phyloP scores from a whole-genome alignment of 2,797 vertebrate species.

The Pseudocheirus occidentalis region DNA sequence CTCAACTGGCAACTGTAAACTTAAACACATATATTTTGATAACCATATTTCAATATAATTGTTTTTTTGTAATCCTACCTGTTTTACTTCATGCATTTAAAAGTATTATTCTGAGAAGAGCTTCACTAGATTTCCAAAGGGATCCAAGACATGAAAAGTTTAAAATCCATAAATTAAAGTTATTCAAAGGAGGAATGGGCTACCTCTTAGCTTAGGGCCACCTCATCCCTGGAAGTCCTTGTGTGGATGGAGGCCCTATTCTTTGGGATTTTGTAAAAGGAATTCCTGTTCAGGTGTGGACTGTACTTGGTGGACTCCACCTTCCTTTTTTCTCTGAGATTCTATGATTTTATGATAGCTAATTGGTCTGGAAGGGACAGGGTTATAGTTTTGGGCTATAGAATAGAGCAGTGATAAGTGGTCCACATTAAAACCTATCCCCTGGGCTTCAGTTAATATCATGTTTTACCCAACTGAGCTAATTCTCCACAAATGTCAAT shows the following conservation, averaged over 20 bases:
- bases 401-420: not conserved
- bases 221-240: not conserved
- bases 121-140: not conserved
- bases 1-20: too few relatives aligned
- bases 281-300: not conserved
- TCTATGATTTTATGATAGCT: not conserved
- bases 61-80: not conserved
- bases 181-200: not conserved
- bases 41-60: not conserved
- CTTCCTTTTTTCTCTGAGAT: not conserved
- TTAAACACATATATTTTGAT: not conserved
- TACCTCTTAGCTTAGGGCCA: not conserved
- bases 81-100: not conserved
- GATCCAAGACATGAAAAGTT: not conserved
- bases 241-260: not conserved
- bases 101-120: not conserved
- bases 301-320: not conserved
- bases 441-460: not conserved
- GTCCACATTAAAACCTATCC: not conserved
- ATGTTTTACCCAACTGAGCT: not conserved
- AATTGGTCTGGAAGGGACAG: not conserved
- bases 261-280: not conserved
- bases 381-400: not conserved
- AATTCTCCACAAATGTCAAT: not conserved
- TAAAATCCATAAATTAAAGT: not conserved